phyloP scores from a whole-genome alignment of 2,113 vertebrate genomes.

The Pachycephala philippinensis region DNA sequence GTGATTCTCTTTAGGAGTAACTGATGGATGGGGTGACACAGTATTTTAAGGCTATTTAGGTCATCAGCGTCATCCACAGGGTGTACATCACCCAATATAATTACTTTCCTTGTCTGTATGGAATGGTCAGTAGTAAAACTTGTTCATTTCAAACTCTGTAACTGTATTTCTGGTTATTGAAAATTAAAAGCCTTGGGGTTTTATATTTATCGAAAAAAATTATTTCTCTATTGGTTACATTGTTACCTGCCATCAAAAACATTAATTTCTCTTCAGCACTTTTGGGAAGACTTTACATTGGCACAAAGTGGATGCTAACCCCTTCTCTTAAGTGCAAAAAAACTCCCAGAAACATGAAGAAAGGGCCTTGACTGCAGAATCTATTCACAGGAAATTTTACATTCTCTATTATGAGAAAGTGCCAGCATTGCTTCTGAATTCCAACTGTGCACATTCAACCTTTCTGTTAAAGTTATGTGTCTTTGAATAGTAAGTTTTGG shows the following conservation, averaged over 20 bases:
- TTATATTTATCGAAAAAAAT: not conserved
- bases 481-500: not conserved
- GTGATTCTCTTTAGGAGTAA: not conserved
- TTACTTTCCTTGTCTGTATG: not conserved
- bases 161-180: not conserved
- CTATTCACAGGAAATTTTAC: not conserved
- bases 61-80: not conserved
- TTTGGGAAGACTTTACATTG: not conserved
- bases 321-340: not conserved
- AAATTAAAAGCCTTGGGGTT: not conserved
- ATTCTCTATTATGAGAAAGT: not conserved
- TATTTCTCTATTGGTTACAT: not conserved
- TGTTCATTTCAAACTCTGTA: not conserved
- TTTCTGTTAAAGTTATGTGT: not conserved
- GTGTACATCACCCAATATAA: not conserved
- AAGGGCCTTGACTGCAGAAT: not conserved
- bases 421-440: slow-evolving; percentile 13
- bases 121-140: not conserved
- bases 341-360: not conserved
- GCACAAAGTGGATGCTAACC: not conserved
- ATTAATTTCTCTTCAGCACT: not conserved
- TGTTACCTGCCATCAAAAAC: not conserved
- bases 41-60: not conserved
- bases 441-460: slow-evolving; percentile 26
- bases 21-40: not conserved